phyloP scores from a whole-genome alignment of 1,140 invertebrate genomes.

The Tenebrio molitor region DNA sequence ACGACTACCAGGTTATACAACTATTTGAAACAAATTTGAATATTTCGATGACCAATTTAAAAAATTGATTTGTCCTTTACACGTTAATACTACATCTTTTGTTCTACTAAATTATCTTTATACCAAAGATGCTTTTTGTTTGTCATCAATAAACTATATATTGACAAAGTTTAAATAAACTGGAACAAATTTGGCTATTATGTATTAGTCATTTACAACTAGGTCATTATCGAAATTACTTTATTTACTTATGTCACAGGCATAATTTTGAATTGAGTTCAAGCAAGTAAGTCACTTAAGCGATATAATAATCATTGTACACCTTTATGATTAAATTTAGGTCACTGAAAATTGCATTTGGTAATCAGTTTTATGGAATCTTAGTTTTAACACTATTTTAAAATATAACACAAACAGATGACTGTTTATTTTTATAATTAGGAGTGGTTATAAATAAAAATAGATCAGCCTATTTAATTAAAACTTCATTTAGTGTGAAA shows the following conservation, averaged over 20 bases:
- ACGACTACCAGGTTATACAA: too few relatives aligned
- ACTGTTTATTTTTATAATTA: constrained; percentile 16
- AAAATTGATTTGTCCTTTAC: too few relatives aligned
- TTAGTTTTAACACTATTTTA: constrained; percentile 25
- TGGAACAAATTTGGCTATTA: constrained; percentile 30
- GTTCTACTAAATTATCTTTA: too few relatives aligned
- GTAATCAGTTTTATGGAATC: too few relatives aligned
- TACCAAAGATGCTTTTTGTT: neutral
- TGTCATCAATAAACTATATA: neutral
- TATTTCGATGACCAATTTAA: too few relatives aligned
- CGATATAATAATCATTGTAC: neutral
- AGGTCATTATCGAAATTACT: constrained; percentile 33
- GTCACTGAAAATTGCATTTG: constrained; percentile 15
- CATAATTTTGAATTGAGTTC: constrained; percentile 24
- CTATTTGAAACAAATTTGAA: too few relatives aligned
- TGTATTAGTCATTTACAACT: constrained; percentile 19
- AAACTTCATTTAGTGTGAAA: constrained; percentile 10
- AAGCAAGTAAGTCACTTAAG: constrained; percentile 15
- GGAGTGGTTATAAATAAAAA: neutral
- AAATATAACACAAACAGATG: constrained; percentile 6
- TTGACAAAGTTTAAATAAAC: constrained; percentile 5
- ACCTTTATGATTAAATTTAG: constrained; percentile 12
- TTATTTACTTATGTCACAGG: constrained; percentile 41
- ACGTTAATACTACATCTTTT: too few relatives aligned
- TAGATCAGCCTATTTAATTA: constrained; percentile 20